Base-by-base conservation (phyloP, 2,888 invertebrate genomes). In the Deilephila porcellus region DNA sequence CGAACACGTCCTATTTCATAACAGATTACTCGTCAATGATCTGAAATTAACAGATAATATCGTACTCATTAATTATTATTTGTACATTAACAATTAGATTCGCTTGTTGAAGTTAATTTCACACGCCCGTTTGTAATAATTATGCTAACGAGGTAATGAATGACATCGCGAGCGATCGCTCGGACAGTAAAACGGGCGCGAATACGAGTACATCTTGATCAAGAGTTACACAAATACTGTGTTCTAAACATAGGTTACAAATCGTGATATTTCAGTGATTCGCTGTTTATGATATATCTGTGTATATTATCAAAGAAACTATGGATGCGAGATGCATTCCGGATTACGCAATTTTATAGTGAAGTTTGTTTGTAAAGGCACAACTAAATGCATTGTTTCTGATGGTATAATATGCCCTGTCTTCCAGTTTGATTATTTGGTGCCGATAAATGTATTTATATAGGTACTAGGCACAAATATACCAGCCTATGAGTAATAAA, bases 11-110 rank as follows among this genome's bases (percentile, higher is more conserved):
- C 45, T 14, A 45, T 45, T 11, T 45, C 45, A 45, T 45, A 45
- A 45, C 45, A 14, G 11, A 45, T 14, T 11, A 45, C 45, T 45
- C 11, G 11, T 11, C 11, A 45, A 45, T 45, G 1, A 45, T 11
- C 45, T 45, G 14, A 45, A 14, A 14, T 45, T 45, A 59, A 59
- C 8, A 60, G 60, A 60, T 20, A 59, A 37, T 45, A 45, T 25
- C n/a, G 60, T 25, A 25, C 7, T 20, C 60, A 60, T 20, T 25
- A 60, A 11, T 25, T 25, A 60, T 60, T 60, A 60, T 20, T 60
- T 20, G 25, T 25, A 67, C 73, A 73, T 73, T 59, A 77, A 76
- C 70, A 77, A 74, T 78, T 60, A 60, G 11, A 20, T 60, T 20
- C 11, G 11, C 60, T 60, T 25, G 60, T 60, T 20, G 7, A 60